Percentiles rank a stretch among this genome's conserved stretches.
Evolutionary conservation across 2,888 invertebrate genomes (phyloP).

Genomic region (Quadroppia sp.): DNA sequence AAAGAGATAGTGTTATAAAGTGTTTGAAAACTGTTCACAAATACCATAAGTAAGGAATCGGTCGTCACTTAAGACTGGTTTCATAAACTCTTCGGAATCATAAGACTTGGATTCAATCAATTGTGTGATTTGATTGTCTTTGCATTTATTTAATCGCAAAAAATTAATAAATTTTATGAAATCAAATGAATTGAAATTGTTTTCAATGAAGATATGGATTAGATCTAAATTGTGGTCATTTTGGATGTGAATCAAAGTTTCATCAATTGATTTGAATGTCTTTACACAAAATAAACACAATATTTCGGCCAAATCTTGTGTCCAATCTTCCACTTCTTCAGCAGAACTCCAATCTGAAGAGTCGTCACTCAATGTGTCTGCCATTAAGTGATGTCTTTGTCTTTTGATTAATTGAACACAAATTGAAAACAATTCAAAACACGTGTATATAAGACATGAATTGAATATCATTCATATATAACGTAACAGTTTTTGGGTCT

Average conservation of each 20-base stretch:
- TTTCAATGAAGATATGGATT: slow-evolving; percentile 57
- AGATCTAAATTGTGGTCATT: slow-evolving; percentile 48
- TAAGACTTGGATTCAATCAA: slow-evolving; percentile 56
- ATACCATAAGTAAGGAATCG: slow-evolving; percentile 77
- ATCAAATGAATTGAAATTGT: slow-evolving; percentile 66
- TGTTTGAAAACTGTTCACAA: slow-evolving; percentile 28
- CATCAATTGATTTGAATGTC: slow-evolving; percentile 56
- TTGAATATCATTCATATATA: no score
- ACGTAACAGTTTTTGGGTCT: no score
- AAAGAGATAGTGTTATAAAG: neutral
- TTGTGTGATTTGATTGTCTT: slow-evolving; percentile 41
- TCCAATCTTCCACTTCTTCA: slow-evolving; percentile 33
- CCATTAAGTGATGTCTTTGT: neutral
- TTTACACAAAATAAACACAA: slow-evolving; percentile 69
- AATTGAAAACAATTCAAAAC: neutral
- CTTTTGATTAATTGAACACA: neutral
- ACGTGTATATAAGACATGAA: neutral
- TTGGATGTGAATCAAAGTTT: slow-evolving; percentile 47
- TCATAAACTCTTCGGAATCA: slow-evolving; percentile 75
- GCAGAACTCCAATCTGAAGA: slow-evolving; percentile 32
- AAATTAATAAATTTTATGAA: slow-evolving; percentile 66
- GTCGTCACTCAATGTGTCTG: slow-evolving; percentile 1
- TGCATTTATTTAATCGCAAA: slow-evolving; percentile 57
- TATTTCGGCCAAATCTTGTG: slow-evolving; percentile 20
- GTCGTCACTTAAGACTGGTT: slow-evolving; percentile 68